Conservation (phyloP, 2,797 vertebrate species). For the Acropternis orthonyx region DNA sequence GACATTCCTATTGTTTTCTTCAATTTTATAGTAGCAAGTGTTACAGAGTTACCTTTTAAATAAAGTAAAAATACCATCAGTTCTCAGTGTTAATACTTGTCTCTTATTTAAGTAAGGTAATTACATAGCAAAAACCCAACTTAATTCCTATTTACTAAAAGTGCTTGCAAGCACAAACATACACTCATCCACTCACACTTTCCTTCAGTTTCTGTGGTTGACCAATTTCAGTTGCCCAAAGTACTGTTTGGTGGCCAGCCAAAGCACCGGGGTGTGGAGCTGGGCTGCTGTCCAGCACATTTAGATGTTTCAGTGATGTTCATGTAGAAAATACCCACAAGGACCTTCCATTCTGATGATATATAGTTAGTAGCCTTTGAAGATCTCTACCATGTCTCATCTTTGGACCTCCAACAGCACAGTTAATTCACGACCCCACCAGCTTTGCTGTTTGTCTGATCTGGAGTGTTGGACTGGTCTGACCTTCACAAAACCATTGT, state of each 20-base stretch:
- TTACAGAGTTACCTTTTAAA: background rate
- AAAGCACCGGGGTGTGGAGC: conserved; percentile 9
- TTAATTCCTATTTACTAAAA: background rate
- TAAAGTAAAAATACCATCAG: background rate
- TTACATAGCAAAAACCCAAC: background rate
- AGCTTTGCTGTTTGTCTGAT: background rate
- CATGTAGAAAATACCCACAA: background rate
- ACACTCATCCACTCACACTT: background rate
- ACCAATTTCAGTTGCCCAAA: background rate
- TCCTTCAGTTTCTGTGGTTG: background rate
- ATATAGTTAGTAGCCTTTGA: background rate
- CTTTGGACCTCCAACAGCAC: background rate
- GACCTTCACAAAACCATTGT: conserved; percentile 29
- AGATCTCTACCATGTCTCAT: background rate
- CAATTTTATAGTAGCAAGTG: background rate
- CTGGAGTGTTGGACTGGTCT: background rate
- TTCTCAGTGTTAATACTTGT: background rate
- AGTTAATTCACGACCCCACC: background rate
- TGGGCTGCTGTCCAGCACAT: background rate
- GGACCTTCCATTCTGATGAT: background rate
- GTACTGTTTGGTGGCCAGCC: background rate
- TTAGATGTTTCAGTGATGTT: background rate
- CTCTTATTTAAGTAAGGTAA: background rate
- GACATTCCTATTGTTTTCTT: background rate
- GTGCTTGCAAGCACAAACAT: background rate